Evolutionary conservation across 1,140 invertebrate species (phyloP), one percentile per base, ranked within the genome.

Genomic region (Ceratosolen fusciceps): DNA sequence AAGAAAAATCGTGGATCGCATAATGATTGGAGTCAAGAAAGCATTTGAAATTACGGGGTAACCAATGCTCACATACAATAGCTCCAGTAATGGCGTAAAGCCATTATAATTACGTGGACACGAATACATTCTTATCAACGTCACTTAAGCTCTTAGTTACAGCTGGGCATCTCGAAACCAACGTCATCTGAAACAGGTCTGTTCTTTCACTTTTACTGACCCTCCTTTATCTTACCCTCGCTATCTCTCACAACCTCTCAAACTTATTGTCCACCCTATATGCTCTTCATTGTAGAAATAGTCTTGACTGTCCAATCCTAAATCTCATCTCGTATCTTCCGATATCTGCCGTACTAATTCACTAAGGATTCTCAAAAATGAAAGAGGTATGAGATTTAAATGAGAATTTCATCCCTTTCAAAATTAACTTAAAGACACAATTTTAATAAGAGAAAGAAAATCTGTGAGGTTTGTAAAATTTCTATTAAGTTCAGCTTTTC

Each of bases 81-180:
- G n/a, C n/a, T n/a, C n/a, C n/a, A n/a, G 74, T 80, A 82, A 83
- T 82, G 81, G 78, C 72, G 78, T 80, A 75, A 80, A 74, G 82
- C 83, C 83, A 80, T 82, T 80, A 82, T 85, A 86, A 86, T 86
- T 86, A 84, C 85, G 78, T 82, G 79, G 80, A 58, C 74, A 60
- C 84, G 81, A 83, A 86, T 86, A 86, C 82, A 84, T 87, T 87
- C 84, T 86, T 83, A 86, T 86, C 83, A 86, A 83, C 74, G 85
- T 84, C 84, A 84, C 81, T 86, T 86, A 85, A 82, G 81, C 74
- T 73, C 74, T 72, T 31, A 39, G 58, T 37, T 71, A 56, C 43
- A n/a, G n/a, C n/a, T 71, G 29, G 67, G 75, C 75, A 56, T 72
- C 73, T 47, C 78, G 76, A 72, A 80, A 68, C 80, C 81, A 65